phyloP scores from a whole-genome alignment of 2,888 invertebrate genomes.

The Diplolepis rosae region DNA sequence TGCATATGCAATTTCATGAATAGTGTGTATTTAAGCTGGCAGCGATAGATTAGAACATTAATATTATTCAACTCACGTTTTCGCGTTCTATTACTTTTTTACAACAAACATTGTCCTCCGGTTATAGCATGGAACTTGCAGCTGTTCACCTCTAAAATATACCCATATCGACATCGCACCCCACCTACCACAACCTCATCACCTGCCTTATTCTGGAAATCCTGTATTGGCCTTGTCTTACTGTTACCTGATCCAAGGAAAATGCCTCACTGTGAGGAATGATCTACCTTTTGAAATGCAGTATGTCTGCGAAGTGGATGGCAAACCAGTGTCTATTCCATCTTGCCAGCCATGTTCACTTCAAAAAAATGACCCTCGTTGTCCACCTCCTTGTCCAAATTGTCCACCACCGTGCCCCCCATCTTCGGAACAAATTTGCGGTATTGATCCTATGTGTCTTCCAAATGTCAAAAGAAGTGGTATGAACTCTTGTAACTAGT shows the following conservation, averaged over 20 bases:
- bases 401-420: background rate
- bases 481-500: background rate
- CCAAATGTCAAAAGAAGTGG: background rate
- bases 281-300: conserved; percentile 63
- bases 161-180: conserved; percentile 90
- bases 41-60: background rate
- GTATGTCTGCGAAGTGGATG: conserved; percentile 61
- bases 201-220: conserved; percentile 82
- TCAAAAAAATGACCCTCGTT: background rate
- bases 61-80: conserved; percentile 13
- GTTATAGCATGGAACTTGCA: conserved; percentile 67
- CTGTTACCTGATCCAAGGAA: conserved; percentile 73
- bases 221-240: conserved; percentile 84
- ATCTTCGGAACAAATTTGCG: background rate
- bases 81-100: conserved; percentile 11
- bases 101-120: conserved; percentile 3
- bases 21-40: background rate
- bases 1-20: background rate
- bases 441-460: background rate
- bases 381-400: background rate
- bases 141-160: conserved; percentile 81
- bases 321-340: conserved; percentile 58
- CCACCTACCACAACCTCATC: conserved; percentile 59
- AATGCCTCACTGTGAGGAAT: conserved; percentile 64
- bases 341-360: conserved; percentile 30